Evolutionary conservation across 2,888 invertebrate species (phyloP), one percentile per base, ranked within the genome.

Genomic region (Sphaeridia pumilis): DNA sequence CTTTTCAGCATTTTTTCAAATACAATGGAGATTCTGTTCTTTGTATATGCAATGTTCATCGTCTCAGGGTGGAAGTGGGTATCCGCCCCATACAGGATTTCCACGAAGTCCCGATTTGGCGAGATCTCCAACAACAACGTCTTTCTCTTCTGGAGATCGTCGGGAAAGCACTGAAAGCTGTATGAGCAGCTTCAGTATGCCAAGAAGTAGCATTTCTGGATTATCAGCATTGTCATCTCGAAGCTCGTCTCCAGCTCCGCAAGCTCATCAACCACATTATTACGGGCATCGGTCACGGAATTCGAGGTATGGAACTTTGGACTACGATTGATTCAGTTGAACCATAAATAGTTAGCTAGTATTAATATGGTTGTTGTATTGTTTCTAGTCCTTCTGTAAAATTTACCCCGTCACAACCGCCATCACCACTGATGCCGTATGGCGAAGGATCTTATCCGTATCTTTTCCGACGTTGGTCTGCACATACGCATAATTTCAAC

Each of bases 1-100:
- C 54, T 65, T 65, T 43, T 65, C 64, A 54, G 63, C 64, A 46
- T 65, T 65, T 54, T 65, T 65, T 46, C 64, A 65, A 65, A 65
- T 65, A n/a, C 64, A 64, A 44, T 64, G 64, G 64, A 57, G 64
- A 26, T 64, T 64, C 44, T 64, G 64, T 51, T 58, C 61, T 20
- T 45, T 64, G 2, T 64, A 63, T 55, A 50, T 63, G 47, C 60
- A 61, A 46, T 64, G 64, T 46, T 54, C 62, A 28, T 63, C 62
- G 5, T 62, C 62, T 34, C 56, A 58, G 56, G 55, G n/a, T n/a
- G n/a, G 56, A 47, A 35, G 27, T 24, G 42, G 31, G 22, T 45
- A 35, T 5, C 45, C 17, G 43, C 46, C 25, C 36, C 47, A 34
- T 34, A 49, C 42, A 5, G 48, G 47, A 43, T 59, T 56, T n/a